Conservation (phyloP, 2,113 vertebrate genomes). For the Pteruthius melanotis region DNA sequence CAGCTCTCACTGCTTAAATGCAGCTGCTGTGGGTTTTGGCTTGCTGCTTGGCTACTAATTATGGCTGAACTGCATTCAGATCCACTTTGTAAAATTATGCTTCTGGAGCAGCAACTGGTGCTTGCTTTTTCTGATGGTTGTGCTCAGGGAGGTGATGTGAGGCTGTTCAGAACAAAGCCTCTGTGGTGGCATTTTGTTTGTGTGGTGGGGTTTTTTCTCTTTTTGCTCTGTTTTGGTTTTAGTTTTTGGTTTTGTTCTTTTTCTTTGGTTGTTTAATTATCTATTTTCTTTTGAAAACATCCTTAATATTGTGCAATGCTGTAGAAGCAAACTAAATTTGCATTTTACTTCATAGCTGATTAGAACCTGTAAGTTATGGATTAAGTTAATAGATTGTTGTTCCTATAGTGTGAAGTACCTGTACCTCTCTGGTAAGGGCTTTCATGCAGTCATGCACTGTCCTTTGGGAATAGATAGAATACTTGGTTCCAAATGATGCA, state of each 20-base stretch:
- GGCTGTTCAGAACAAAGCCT: background rate
- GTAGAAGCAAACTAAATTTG: background rate
- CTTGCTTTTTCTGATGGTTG: background rate
- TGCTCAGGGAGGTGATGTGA: background rate
- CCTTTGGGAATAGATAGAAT: background rate
- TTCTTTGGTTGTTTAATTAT: background rate
- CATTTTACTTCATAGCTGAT: background rate
- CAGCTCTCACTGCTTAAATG: background rate
- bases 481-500: background rate
- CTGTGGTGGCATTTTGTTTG: background rate
- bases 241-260: background rate
- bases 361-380: background rate
- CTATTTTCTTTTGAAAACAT: background rate
- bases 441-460: background rate
- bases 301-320: background rate
- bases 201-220: too few species aligned
- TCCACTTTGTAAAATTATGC: background rate
- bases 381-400: background rate
- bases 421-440: background rate
- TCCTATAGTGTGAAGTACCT: background rate
- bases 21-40: background rate
- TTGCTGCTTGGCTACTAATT: background rate
- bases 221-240: background rate
- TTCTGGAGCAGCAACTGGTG: background rate
- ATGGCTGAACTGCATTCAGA: background rate